Conservation (phyloP, 2,113 vertebrate species). For the Paradoxurus hermaphroditus region DNA sequence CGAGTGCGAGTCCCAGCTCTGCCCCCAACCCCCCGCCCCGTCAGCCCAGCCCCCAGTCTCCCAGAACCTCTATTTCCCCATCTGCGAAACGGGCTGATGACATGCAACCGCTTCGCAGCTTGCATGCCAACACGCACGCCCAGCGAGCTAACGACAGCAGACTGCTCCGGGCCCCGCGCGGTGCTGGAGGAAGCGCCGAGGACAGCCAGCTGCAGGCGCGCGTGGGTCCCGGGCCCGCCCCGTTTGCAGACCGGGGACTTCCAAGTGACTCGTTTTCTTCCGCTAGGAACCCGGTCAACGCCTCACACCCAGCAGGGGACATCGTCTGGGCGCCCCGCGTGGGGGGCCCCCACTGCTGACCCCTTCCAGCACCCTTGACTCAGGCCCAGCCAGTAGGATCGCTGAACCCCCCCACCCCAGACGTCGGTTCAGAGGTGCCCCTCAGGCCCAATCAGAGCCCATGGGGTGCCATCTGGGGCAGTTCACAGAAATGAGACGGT, state of each 20-base stretch:
- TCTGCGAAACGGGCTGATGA: neutral
- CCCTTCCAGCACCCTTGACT: neutral
- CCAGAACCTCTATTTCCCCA: neutral
- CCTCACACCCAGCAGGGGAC: neutral
- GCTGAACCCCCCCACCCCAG: no score
- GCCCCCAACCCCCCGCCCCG: no score
- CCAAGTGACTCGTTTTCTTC: neutral
- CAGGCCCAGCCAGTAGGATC: neutral
- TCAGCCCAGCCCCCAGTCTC: fast-evolving
- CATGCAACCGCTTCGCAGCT: no score
- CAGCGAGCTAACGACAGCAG: fast-evolving
- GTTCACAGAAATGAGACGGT: neutral
- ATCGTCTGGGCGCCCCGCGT: fast-evolving
- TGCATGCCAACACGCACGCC: neutral
- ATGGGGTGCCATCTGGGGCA: neutral
- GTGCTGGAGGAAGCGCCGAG: no score
- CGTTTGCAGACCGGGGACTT: neutral
- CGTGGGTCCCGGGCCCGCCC: neutral
- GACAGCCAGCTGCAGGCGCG: fast-evolving
- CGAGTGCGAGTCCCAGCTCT: neutral
- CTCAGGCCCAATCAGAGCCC: neutral
- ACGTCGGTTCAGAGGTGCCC: neutral
- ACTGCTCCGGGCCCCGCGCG: neutral
- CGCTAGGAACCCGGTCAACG: neutral
- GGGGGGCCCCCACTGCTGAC: neutral